Conservation (phyloP, 1,140 invertebrate species). For the Drosophila sturtevanti region DNA sequence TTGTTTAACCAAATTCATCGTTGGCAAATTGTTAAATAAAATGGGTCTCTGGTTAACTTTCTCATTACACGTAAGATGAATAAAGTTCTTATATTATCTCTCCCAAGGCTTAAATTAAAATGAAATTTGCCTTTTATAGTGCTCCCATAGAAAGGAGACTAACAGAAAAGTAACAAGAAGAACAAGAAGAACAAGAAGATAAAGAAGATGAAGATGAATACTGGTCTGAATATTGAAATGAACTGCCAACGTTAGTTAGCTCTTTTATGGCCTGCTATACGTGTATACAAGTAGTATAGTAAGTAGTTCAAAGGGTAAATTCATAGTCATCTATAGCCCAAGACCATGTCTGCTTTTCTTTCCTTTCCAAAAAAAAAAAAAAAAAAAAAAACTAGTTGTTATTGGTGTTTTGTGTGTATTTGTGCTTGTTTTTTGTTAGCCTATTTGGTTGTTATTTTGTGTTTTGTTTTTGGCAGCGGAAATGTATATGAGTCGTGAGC, state of each 20-base stretch:
- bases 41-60: background rate
- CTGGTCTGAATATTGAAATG: conserved; percentile 20
- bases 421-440: background rate
- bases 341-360: background rate
- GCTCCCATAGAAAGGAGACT: too few relatives aligned
- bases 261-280: background rate
- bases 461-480: conserved; percentile 42
- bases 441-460: conserved; percentile 4
- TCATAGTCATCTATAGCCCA: conserved; percentile 1
- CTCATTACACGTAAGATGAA: background rate
- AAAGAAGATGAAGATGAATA: too few relatives aligned
- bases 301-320: background rate
- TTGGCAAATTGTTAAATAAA: conserved; percentile 1
- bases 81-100: conserved; percentile 3
- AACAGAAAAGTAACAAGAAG: too few relatives aligned
- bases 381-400: conserved; percentile 11
- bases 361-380: too few relatives aligned
- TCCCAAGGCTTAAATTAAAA: conserved; percentile 6
- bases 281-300: background rate
- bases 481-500: conserved; percentile 62
- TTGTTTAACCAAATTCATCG: background rate
- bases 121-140: conserved; percentile 3
- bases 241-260: background rate
- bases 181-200: too few relatives aligned
- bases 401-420: conserved; percentile 19